Percentiles rank a stretch among this genome's conserved stretches.
Conservation (phyloP, 1,140 invertebrate species). For the Eurosta solidaginis region DNA sequence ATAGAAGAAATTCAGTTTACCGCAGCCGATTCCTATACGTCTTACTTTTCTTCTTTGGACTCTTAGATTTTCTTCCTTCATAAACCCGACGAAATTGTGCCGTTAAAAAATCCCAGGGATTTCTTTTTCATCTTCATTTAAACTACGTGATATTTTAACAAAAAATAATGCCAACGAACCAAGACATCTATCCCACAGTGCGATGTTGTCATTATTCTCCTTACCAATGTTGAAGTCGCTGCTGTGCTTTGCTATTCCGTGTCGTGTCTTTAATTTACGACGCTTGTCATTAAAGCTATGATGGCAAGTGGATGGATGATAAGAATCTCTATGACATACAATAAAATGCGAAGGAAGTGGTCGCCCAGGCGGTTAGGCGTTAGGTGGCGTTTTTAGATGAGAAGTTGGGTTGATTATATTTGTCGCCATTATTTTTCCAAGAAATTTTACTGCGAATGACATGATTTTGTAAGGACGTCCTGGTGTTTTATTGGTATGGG, state of each 20-base stretch:
- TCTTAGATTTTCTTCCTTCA: too few relatives aligned
- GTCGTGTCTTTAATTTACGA: constrained; percentile 30
- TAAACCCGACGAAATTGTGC: too few relatives aligned
- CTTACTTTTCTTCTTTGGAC: too few relatives aligned
- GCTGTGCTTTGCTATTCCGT: neutral
- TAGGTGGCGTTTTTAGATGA: neutral
- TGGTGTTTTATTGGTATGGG: neutral
- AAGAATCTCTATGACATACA: constrained; percentile 23
- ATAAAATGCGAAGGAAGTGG: constrained; percentile 15
- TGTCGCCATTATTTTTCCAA: constrained; percentile 1
- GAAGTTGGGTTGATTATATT: neutral
- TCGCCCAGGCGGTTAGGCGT: neutral
- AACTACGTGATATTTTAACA: too few relatives aligned
- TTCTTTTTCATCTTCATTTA: too few relatives aligned
- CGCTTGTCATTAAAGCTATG: constrained; percentile 30
- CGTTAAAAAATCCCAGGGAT: too few relatives aligned
- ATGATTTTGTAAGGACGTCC: neutral
- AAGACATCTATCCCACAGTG: too few relatives aligned
- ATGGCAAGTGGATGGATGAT: constrained; percentile 30
- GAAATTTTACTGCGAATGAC: constrained; percentile 8
- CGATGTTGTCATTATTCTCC: neutral
- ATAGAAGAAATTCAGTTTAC: too few relatives aligned
- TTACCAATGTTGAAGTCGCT: neutral
- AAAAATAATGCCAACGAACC: too few relatives aligned
- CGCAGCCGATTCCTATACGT: too few relatives aligned